Conservation (phyloP, 2,797 vertebrate species). For the Smutsia gigantea region DNA sequence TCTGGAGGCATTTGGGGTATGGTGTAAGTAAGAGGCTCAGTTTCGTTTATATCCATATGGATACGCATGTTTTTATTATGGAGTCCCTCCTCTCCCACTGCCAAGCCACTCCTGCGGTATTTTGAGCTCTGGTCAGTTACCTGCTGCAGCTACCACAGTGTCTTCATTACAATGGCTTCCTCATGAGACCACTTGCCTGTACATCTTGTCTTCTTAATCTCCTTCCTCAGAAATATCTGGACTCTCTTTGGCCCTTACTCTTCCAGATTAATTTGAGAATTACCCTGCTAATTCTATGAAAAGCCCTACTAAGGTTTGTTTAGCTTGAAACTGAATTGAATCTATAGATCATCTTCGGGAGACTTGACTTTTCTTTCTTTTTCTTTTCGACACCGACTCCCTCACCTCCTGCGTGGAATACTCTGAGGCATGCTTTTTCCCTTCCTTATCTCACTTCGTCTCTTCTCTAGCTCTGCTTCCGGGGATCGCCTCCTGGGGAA, state of each 20-base stretch:
- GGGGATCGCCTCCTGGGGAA: background rate
- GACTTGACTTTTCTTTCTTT: background rate
- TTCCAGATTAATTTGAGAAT: conserved; percentile 29
- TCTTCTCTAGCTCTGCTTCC: background rate
- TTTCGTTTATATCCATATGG: background rate
- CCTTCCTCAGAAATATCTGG: background rate
- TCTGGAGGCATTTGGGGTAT: background rate
- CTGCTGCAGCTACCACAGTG: background rate
- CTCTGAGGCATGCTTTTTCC: background rate
- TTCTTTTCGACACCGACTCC: background rate
- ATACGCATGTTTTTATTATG: background rate
- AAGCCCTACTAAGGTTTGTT: background rate
- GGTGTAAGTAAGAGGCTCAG: background rate
- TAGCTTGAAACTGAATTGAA: background rate
- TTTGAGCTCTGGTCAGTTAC: background rate
- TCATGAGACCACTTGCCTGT: background rate
- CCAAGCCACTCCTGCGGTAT: background rate
- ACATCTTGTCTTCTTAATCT: background rate
- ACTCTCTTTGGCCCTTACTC: background rate
- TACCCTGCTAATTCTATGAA: background rate
- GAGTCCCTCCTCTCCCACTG: background rate
- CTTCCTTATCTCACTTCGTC: background rate
- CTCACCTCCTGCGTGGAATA: background rate
- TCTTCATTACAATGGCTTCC: background rate
- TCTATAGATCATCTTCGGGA: background rate